Evolutionary conservation across 2,888 invertebrate genomes (phyloP), one percentile per base, ranked within the genome.

Genomic region (Drosophila suboccidentalis): DNA sequence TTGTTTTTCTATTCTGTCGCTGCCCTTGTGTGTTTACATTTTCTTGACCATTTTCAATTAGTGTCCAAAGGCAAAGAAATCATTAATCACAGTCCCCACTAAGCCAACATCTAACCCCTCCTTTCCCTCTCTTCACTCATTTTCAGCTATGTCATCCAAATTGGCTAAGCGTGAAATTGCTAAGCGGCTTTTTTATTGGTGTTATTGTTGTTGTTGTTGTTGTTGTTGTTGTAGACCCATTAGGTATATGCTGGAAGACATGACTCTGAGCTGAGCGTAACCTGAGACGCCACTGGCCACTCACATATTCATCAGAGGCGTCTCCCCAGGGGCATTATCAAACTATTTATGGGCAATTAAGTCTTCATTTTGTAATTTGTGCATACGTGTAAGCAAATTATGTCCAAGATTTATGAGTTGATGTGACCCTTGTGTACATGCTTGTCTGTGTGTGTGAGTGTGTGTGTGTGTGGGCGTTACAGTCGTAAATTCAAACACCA

Each of bases 261-360:
- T 59, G 75, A 50, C 65, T 71, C 71, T 71, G 77, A 63, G 32
- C 26, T 26, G 72, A 61, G 32, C 54, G 82, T 82, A 82, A 82
- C 86, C 80, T 83, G 82, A 82, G 78, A 74, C 59, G 47, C 34
- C 13, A 9, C 8, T 22, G 22, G 10, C 22, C 34, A 19, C 43
- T 43, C 19, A 57, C 44, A 36, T 13, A 44, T 9, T 41, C 51
- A 26, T 39, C 39, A 11, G 57, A 46, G 47, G 38, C 47, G 61
- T 19, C 57, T 53, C 68, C 43, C 58, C 54, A 46, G 57, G 70
- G 87, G 71, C 73, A 64, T 74, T 84, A 80, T 67, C 80, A 82
- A 82, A 76, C 84, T 80, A 85, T 87, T 85, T 80, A 72, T 71
- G 80, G 71, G 69, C 86, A 87, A 85, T 87, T 87, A 87, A 82